phyloP scores from a whole-genome alignment of 2,113 vertebrate species.

The Perca flavescens region DNA sequence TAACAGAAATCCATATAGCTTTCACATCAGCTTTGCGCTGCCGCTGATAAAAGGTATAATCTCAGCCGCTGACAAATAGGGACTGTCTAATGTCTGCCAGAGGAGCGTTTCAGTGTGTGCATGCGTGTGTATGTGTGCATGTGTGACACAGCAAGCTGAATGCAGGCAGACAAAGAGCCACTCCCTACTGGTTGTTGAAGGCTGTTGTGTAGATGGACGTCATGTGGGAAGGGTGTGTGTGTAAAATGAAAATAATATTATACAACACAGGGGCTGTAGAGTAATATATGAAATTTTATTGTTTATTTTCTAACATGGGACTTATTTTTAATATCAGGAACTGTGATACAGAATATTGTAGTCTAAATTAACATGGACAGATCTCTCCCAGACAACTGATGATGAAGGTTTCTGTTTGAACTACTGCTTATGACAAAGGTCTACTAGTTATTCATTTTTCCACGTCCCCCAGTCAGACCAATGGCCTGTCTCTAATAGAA shows the following conservation, averaged over 20 bases:
- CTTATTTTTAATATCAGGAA: slow-evolving; percentile 56
- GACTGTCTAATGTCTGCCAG: slow-evolving; percentile 43
- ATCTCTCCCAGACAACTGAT: slow-evolving; percentile 30
- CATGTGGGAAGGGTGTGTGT: slow-evolving; percentile 24
- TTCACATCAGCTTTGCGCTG: slow-evolving; percentile 49
- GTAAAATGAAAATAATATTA: slow-evolving; percentile 46
- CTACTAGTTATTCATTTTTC: background rate
- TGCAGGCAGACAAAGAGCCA: slow-evolving; percentile 69
- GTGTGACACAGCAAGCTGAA: slow-evolving; percentile 21
- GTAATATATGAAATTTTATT: slow-evolving; percentile 63
- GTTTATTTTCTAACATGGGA: slow-evolving; percentile 44
- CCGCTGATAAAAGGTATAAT: slow-evolving; percentile 61
- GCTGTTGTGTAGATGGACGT: slow-evolving; percentile 36
- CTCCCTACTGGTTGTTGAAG: slow-evolving; percentile 54
- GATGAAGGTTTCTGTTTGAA: slow-evolving; percentile 13
- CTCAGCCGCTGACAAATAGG: slow-evolving; percentile 52
- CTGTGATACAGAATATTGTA: slow-evolving; percentile 14
- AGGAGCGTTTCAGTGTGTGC: slow-evolving; percentile 31
- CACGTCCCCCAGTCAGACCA: background rate
- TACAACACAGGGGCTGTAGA: slow-evolving; percentile 48
- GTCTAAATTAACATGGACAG: slow-evolving; percentile 26
- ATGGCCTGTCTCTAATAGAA: background rate
- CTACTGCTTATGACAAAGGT: background rate
- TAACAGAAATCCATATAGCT: slow-evolving; percentile 63
- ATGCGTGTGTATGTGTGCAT: slow-evolving; percentile 2